These are phyloP conservation scores for Rhamphomyia laevipes DNA, from an alignment of 2,888 invertebrate genomes.

Conservation along the genomic window DNA sequence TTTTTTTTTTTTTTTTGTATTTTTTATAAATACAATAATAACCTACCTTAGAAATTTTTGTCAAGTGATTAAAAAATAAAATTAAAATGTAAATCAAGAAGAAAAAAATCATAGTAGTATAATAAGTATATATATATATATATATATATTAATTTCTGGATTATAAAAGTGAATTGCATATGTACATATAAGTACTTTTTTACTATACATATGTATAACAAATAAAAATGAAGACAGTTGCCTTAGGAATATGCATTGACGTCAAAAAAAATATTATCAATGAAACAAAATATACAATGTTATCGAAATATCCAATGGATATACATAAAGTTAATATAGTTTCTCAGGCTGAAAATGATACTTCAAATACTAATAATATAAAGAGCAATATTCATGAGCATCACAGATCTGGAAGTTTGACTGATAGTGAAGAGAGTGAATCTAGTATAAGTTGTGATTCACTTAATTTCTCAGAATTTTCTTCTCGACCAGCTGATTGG, in stretches of 20 bases:
- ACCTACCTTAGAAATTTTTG: not conserved
- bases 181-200: not conserved
- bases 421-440: conserved; percentile 50
- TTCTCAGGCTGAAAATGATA: conserved; percentile 17
- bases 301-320: too few relatives aligned
- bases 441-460: conserved; percentile 75
- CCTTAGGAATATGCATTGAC: not conserved
- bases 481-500: conserved; percentile 9
- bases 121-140: not conserved
- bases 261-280: too few relatives aligned
- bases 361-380: not conserved
- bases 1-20: too few relatives aligned
- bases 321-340: too few relatives aligned
- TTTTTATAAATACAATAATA: too few relatives aligned
- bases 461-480: conserved; percentile 57
- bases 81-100: not conserved
- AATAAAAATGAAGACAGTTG: not conserved
- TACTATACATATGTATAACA: not conserved
- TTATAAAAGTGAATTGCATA: not conserved
- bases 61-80: not conserved
- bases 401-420: conserved; percentile 42
- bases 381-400: conserved; percentile 35
- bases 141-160: not conserved
- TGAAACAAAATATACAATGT: too few relatives aligned
- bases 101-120: not conserved